These are phyloP conservation scores for Leucophenga montana DNA, from an alignment of 2,888 invertebrate species.

Conservation along the genomic window DNA sequence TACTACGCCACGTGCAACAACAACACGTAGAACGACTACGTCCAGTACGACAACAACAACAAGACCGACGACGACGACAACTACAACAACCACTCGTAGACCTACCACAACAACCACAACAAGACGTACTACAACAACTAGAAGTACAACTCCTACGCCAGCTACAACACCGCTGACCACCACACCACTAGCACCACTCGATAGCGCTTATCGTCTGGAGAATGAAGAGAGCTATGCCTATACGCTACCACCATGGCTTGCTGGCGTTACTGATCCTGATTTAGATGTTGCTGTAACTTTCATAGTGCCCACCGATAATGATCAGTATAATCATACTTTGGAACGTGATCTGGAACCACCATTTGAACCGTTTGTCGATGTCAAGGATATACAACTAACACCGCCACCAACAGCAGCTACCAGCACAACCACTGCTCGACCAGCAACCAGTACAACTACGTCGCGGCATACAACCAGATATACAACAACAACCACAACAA, in stretches of 20 bases:
- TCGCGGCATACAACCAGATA: conserved; percentile 42
- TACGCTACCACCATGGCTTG: conserved; percentile 67
- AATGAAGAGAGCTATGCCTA: conserved; percentile 62
- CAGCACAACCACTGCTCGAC: conserved; percentile 33
- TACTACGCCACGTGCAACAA: conserved; percentile 40
- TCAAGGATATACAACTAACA: conserved; percentile 57
- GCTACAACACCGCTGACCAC: conserved; percentile 41
- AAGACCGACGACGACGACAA: conserved; percentile 27
- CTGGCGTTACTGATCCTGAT: conserved; percentile 69
- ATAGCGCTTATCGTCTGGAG: conserved; percentile 57
- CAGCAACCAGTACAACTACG: conserved; percentile 45
- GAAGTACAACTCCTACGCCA: conserved; percentile 39
- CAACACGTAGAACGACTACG: conserved; percentile 27
- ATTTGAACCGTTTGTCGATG: conserved; percentile 66
- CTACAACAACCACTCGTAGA: conserved; percentile 35
- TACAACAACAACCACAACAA: conserved; percentile 30
- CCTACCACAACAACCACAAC: conserved; percentile 40
- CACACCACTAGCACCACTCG: conserved; percentile 38
- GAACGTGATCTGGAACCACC: conserved; percentile 66
- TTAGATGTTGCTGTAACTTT: conserved; percentile 69
- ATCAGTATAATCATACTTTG: conserved; percentile 68
- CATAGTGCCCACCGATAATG: conserved; percentile 64
- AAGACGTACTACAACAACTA: conserved; percentile 38
- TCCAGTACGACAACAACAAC: conserved; percentile 19
- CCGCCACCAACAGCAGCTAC: conserved; percentile 46